Evolutionary conservation across 2,888 invertebrate species (phyloP).

Genomic region (Notocelia uddmanniana): DNA sequence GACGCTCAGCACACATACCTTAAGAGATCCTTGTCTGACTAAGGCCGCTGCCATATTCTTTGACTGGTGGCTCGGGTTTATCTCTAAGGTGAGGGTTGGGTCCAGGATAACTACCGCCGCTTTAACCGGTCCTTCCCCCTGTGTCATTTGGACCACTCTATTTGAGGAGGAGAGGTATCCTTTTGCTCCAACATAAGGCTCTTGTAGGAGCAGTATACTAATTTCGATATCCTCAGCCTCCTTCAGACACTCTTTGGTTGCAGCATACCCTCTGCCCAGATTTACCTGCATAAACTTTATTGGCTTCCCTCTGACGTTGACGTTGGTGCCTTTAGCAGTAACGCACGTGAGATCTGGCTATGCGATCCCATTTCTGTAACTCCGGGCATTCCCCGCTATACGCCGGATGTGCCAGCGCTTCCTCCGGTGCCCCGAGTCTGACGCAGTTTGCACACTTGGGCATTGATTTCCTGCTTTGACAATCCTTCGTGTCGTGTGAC

Average conservation of each 20-base stretch:
- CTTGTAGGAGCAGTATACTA: not conserved
- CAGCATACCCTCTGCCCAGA: not conserved
- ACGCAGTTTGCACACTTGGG: not conserved
- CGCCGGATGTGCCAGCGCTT: not conserved
- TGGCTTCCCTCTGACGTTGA: too few relatives aligned
- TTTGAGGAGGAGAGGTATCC: not conserved
- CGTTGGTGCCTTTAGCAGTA: not conserved
- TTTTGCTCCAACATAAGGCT: constrained; percentile 25
- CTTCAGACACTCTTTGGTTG: not conserved
- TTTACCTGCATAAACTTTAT: not conserved
- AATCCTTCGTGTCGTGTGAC: not conserved
- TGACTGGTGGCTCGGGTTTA: not conserved
- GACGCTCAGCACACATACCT: not conserved
- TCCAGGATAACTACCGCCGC: constrained; percentile 18
- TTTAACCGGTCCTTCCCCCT: constrained; percentile 4
- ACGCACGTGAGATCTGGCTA: not conserved
- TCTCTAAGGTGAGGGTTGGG: not conserved
- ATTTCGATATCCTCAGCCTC: not conserved
- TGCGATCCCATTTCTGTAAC: not conserved
- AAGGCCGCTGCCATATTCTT: not conserved
- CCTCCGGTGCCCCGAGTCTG: not conserved
- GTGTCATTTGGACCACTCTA: not conserved
- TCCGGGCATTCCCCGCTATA: not conserved
- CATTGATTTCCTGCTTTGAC: not conserved
- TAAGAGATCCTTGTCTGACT: not conserved